Conservation (phyloP, 2,797 vertebrate genomes). For the Apogon talboti region DNA sequence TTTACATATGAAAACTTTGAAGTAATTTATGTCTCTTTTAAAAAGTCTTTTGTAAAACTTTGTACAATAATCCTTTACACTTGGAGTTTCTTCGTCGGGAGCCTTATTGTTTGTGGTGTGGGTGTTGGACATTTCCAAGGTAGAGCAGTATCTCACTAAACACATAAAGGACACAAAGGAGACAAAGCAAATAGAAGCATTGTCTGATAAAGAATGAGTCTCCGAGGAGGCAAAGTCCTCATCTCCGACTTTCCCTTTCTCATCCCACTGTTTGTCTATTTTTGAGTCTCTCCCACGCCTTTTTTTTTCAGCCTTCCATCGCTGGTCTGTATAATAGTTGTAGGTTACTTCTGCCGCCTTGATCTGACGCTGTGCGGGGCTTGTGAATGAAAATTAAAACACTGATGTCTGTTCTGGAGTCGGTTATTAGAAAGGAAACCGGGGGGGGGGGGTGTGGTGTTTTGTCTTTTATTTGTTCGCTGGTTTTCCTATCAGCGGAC, state of each 20-base stretch:
- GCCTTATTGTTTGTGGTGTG: constrained; percentile 63
- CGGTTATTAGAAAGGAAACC: constrained; percentile 4
- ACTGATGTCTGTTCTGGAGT: constrained; percentile 4
- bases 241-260: constrained; percentile 26
- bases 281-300: constrained; percentile 35
- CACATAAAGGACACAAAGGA: constrained; percentile 46
- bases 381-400: constrained; percentile 31
- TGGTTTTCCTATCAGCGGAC: constrained; percentile 25
- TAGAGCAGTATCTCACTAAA: constrained; percentile 43
- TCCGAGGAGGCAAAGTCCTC: constrained; percentile 52
- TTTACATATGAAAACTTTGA: no score
- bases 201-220: constrained; percentile 51
- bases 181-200: constrained; percentile 40
- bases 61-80: constrained; percentile 3
- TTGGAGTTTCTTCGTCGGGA: no score
- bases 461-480: constrained; percentile 3
- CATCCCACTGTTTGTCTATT: constrained; percentile 57
- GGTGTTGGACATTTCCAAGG: constrained; percentile 46
- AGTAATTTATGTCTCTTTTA: no score
- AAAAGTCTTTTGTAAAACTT: constrained; percentile 28
- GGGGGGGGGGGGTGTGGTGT: neutral
- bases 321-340: constrained; percentile 16
- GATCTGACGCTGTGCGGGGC: constrained; percentile 26
- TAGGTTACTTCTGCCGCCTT: constrained; percentile 17
- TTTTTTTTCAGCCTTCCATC: constrained; percentile 21